Conservation (phyloP, 2,113 vertebrate species). For the Emydocephalus ijimae region DNA sequence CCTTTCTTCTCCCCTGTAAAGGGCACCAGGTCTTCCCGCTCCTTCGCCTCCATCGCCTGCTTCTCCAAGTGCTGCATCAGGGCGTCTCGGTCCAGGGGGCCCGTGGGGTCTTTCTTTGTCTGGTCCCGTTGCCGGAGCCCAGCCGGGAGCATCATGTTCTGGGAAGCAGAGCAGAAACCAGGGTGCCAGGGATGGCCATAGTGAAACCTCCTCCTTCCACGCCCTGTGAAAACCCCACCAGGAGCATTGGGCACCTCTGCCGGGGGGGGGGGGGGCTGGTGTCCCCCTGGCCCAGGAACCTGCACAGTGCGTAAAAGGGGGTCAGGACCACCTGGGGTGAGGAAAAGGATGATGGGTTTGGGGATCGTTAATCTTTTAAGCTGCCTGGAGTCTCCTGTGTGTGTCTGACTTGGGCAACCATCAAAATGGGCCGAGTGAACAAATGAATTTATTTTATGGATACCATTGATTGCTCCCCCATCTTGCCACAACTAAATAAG, state of each 20-base stretch:
- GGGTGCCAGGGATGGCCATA: background rate
- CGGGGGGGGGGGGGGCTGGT: background rate
- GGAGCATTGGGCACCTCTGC: background rate
- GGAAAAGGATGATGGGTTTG: background rate
- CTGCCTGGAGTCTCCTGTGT: too few species aligned
- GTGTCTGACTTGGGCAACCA: background rate
- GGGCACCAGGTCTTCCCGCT: constrained; percentile 88
- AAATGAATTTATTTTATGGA: background rate
- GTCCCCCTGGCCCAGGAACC: background rate
- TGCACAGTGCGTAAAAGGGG: background rate
- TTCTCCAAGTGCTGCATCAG: constrained; percentile 89
- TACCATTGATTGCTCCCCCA: background rate
- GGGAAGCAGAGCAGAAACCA: constrained; percentile 31
- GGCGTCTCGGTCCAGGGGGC: constrained; percentile 80
- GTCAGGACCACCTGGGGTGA: too few species aligned
- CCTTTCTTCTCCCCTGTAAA: constrained; percentile 93
- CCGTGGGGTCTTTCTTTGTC: constrained; percentile 89
- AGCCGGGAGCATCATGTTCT: constrained; percentile 91
- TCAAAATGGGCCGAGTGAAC: background rate
- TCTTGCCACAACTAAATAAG: background rate
- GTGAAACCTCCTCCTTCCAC: background rate
- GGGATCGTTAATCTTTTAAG: background rate
- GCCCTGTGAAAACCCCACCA: background rate
- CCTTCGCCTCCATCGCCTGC: constrained; percentile 79
- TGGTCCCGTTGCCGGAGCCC: constrained; percentile 88